These are phyloP conservation scores for Matsumyia berberina DNA, from an alignment of 2,888 invertebrate genomes.

Conservation along the genomic window DNA sequence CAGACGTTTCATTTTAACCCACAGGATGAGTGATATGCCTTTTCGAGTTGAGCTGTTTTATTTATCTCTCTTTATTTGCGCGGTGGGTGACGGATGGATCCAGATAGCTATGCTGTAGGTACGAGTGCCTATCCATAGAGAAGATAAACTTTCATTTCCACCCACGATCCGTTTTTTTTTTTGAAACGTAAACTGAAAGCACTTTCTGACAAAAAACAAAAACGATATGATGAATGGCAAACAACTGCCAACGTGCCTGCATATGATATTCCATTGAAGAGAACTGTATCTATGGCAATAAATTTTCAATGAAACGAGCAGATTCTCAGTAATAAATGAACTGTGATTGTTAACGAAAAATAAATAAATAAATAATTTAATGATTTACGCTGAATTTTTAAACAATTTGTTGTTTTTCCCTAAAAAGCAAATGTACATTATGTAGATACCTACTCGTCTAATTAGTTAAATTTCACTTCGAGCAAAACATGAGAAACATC, in stretches of 20 bases:
- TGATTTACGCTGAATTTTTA: constrained; percentile 47
- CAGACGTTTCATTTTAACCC: constrained; percentile 55
- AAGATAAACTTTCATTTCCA: constrained; percentile 68
- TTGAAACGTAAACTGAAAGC: constrained; percentile 49
- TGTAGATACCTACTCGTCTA: background rate
- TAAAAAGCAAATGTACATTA: constrained; percentile 5
- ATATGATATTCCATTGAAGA: constrained; percentile 38
- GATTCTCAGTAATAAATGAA: constrained; percentile 55
- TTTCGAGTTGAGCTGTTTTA: constrained; percentile 32
- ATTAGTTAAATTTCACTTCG: constrained; percentile 55
- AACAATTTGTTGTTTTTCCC: constrained; percentile 8
- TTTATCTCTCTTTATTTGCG: constrained; percentile 42
- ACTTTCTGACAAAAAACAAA: constrained; percentile 51
- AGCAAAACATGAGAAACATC: constrained; percentile 52
- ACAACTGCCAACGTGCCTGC: constrained; percentile 58
- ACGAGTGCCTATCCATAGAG: constrained; percentile 19
- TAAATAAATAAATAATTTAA: constrained; percentile 42
- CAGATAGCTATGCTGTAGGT: constrained; percentile 42
- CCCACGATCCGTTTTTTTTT: constrained; percentile 20
- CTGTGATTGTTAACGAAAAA: constrained; percentile 29
- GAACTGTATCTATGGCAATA: constrained; percentile 40
- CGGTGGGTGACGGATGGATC: constrained; percentile 46
- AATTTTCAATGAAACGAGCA: constrained; percentile 57
- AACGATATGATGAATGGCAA: constrained; percentile 62
- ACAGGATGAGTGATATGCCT: constrained; percentile 51